Base-by-base conservation (phyloP, 2,113 vertebrate genomes). In the Melanerpes aurifrons region DNA sequence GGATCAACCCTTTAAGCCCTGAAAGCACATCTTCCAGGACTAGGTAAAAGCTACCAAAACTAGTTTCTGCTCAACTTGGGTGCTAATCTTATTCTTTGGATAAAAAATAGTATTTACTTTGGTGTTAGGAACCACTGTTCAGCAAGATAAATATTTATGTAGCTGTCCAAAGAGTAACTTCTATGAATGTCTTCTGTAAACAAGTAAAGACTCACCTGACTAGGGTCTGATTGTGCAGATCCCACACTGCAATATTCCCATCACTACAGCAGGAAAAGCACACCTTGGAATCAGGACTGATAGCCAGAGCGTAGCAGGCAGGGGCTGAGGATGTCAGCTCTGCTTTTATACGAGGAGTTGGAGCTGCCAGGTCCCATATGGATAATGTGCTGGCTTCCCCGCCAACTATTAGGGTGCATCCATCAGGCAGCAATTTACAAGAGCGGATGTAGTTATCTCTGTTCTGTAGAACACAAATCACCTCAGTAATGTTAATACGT, bases 191-290 rank as follows among this genome's bases (percentile, higher is more conserved):
- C 58, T 28, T 80, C 19, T 4, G 19, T 66, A 67, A 91, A 71
- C 26, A 59, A 45, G 12, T 37, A 62, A 58, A 24, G 7, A 95
- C 98, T 96, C 54, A 99, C 99, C 99, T 99, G 97, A 99, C 99
- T 17, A 99, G 96, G 0, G 99, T 99, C 98, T 99, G 99, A 97
- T 99, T 99, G 97, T 99, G 99, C 74, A 99, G 98, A 97, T 99
- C 99, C 99, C 99, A 99, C 82, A 99, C 99, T 5, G 99, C 99
- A 5, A 99, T 99, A 98, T 99, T 99, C 59, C 99, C 99, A n/a
- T 99, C 99, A 6, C 99, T 99, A 97, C 99, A 99, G 98, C 99
- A 99, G 22, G 99, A 99, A 97, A 99, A 99, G 97, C 99, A 99
- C 93, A 99, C 99, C 97, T 99, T 99, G 97, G 99, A 99, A 85